Conservation (phyloP, 1,140 invertebrate species). For the Rhopalosiphum maidis region DNA sequence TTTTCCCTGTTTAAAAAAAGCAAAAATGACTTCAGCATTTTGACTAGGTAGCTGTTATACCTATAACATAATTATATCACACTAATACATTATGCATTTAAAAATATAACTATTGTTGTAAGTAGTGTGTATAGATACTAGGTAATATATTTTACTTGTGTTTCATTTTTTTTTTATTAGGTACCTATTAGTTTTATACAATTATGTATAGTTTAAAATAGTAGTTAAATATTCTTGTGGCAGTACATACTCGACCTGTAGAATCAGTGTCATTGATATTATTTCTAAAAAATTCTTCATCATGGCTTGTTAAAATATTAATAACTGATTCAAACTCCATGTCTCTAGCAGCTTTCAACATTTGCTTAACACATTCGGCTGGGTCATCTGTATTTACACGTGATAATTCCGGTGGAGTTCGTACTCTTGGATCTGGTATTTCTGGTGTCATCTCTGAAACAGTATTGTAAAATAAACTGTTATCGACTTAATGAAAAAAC, state of each 20-base stretch:
- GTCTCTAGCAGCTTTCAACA: slow-evolving; percentile 33
- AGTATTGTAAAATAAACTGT: not conserved
- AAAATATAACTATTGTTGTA: not conserved
- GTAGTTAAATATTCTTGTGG: not conserved
- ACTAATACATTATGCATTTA: not conserved
- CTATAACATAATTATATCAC: not conserved
- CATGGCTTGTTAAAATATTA: slow-evolving; percentile 37
- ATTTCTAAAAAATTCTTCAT: slow-evolving; percentile 46
- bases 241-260: slow-evolving; percentile 36
- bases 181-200: not conserved
- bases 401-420: not conserved
- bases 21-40: not conserved
- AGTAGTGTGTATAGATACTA: not conserved
- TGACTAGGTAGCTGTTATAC: not conserved
- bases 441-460: slow-evolving; percentile 51
- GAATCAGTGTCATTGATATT: slow-evolving; percentile 49
- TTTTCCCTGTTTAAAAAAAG: not conserved
- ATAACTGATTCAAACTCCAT: slow-evolving; percentile 39
- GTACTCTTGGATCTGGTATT: slow-evolving; percentile 20
- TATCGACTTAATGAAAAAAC: not conserved
- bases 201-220: not conserved
- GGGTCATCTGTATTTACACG: slow-evolving; percentile 30
- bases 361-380: slow-evolving; percentile 31
- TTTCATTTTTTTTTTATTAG: not conserved
- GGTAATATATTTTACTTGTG: not conserved